Percentiles rank a stretch among this genome's conserved stretches.
These are phyloP conservation scores for Nebria ingens DNA, from an alignment of 1,140 invertebrate species.

Conservation along the genomic window DNA sequence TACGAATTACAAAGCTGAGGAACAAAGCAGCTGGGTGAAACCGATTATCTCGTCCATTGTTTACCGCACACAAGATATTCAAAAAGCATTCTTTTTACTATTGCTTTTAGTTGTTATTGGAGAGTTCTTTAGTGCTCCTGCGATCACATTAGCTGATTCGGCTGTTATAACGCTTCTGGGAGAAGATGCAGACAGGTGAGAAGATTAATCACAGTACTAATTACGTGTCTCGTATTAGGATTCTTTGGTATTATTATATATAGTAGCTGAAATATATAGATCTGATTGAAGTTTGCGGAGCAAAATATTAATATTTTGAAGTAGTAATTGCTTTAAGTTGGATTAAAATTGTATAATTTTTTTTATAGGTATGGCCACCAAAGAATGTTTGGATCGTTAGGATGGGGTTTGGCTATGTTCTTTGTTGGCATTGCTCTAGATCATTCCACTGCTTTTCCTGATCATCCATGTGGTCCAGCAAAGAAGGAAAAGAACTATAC, in stretches of 20 bases:
- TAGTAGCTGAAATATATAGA: background rate
- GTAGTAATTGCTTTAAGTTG: too few relatives aligned
- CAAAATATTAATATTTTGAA: too few relatives aligned
- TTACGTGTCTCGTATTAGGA: too few relatives aligned
- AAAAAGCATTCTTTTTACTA: conserved; percentile 92
- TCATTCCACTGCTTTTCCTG: conserved; percentile 82
- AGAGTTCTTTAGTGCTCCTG: conserved; percentile 95
- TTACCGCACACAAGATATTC: conserved; percentile 76
- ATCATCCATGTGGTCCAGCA: conserved; percentile 82
- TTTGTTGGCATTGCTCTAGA: conserved; percentile 97
- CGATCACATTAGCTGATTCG: conserved; percentile 92
- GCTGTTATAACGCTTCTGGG: conserved; percentile 85
- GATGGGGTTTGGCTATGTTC: conserved; percentile 98
- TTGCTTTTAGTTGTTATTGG: conserved; percentile 88
- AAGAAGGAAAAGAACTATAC: conserved; percentile 94
- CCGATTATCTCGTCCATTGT: conserved; percentile 91
- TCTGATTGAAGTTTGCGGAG: background rate
- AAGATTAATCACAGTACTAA: too few relatives aligned
- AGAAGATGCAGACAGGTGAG: conserved; percentile 82
- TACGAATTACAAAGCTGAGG: conserved; percentile 67
- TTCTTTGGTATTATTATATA: background rate
- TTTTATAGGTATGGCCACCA: conserved; percentile 90
- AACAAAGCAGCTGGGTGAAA: conserved; percentile 70
- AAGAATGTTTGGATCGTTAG: conserved; percentile 96
- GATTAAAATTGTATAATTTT: too few relatives aligned